Evolutionary conservation across 2,888 invertebrate genomes (phyloP).

Genomic region (Ptychoptera albimana): DNA sequence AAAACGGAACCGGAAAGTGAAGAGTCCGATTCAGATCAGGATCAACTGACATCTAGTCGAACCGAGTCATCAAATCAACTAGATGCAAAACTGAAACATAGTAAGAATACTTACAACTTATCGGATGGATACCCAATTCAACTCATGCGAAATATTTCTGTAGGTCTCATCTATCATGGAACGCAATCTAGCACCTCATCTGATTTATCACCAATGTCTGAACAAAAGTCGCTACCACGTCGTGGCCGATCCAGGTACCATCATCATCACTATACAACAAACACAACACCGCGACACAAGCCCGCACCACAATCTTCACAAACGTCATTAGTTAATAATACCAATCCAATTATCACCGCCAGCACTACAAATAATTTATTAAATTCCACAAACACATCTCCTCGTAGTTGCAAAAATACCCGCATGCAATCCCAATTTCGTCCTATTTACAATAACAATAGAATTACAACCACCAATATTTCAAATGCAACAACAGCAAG

Average conservation of each 20-base stretch:
- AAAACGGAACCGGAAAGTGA: constrained; percentile 55
- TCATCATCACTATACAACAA: constrained; percentile 34
- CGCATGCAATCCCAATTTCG: constrained; percentile 33
- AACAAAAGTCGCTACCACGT: constrained; percentile 57
- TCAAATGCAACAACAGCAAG: constrained; percentile 27
- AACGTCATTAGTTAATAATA: constrained; percentile 1
- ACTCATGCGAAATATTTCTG: constrained; percentile 1
- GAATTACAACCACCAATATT: constrained; percentile 14
- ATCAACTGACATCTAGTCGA: constrained; percentile 53
- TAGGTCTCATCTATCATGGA: constrained; percentile 59
- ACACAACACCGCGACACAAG: constrained; percentile 34
- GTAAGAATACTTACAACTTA: constrained; percentile 32
- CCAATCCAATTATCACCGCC: not conserved
- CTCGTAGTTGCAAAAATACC: constrained; percentile 24
- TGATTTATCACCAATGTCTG: constrained; percentile 62
- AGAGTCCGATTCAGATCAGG: constrained; percentile 59
- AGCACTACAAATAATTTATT: constrained; percentile 19
- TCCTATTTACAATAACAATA: constrained; percentile 28
- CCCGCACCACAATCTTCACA: constrained; percentile 23
- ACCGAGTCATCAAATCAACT: constrained; percentile 60
- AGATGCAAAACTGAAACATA: constrained; percentile 54
- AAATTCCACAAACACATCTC: constrained; percentile 23
- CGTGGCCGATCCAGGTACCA: constrained; percentile 53
- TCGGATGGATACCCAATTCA: constrained; percentile 2
- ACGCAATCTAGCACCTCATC: constrained; percentile 61